phyloP scores from a whole-genome alignment of 2,797 vertebrate genomes.

The Enteromius mattozi region DNA sequence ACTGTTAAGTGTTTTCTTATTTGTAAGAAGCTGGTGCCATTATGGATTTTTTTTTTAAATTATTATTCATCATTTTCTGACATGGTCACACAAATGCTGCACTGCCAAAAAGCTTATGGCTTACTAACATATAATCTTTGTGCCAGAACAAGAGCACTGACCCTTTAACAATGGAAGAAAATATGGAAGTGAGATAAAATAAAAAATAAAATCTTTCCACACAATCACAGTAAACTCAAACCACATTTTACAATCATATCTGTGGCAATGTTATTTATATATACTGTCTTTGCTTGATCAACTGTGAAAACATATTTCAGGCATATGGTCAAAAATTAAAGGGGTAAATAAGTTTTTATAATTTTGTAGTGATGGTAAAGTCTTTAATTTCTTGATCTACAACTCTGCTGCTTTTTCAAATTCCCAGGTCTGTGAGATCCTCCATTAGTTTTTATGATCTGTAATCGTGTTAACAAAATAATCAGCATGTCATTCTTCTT shows the following conservation, averaged over 20 bases:
- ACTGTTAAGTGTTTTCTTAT: slow-evolving; percentile 65
- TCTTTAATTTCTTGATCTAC: neutral
- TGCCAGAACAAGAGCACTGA: slow-evolving; percentile 58
- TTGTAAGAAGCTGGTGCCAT: slow-evolving; percentile 72
- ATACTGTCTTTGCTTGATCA: slow-evolving; percentile 2
- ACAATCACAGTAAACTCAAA: slow-evolving; percentile 39
- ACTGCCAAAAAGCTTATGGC: slow-evolving; percentile 69
- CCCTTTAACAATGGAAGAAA: slow-evolving; percentile 54
- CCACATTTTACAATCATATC: slow-evolving; percentile 45
- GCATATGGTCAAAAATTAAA: slow-evolving; percentile 2
- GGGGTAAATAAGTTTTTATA: neutral
- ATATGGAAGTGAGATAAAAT: slow-evolving; percentile 66
- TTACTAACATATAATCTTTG: slow-evolving; percentile 64
- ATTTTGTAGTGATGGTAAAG: neutral
- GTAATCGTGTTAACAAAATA: too few relatives aligned
- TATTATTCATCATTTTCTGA: slow-evolving; percentile 62
- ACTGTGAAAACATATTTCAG: slow-evolving; percentile 7
- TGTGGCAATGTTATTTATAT: neutral
- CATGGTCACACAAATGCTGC: slow-evolving; percentile 62
- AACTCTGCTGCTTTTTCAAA: slow-evolving; percentile 10
- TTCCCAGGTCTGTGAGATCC: neutral
- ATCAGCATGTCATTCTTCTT: neutral
- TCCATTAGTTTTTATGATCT: neutral
- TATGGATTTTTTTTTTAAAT: neutral
- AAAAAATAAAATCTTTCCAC: slow-evolving; percentile 44